Evolutionary conservation across 2,888 invertebrate species (phyloP), one percentile per base, ranked within the genome.

Genomic region (Ptychoptera contaminata): DNA sequence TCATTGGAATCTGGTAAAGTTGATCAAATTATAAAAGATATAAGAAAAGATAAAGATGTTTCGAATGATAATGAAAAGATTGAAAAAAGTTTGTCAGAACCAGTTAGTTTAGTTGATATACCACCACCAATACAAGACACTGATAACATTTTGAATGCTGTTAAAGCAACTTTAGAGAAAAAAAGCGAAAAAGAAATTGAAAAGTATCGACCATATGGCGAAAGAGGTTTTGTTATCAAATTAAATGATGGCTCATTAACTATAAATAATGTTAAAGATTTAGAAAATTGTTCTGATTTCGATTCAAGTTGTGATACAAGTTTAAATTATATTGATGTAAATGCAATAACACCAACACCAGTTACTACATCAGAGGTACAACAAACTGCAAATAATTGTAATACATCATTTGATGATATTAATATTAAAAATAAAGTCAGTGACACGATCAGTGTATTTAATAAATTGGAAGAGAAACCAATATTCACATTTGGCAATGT

Each of bases 301-400:
- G 65, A 65, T 48, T 65, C 65, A 2, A 66, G 66, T 44, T 66
- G 65, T 47, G 66, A 66, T 43, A 64, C 62, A 1, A 65, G 65
- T 35, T 51, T 65, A 5, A 65, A 66, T 41, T 66, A 66, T 45
- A 58, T 59, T 9, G 65, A 65, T 43, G 54, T 58, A 0, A 65
- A 65, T 52, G 46, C 49, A 43, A 15, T 36, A 45, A 16, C 14
- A 4, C 40, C 34, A 12, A 10, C n/a, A 32, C 30, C 10, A 40
- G 16, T 34, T n/a, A 1, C 15, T 5, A 34, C 34, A 23, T 31
- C 40, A 16, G 34, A 14, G 7, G 3, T 3, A 5, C 3, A 3
- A 23, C 3, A 7, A 3, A 23, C 4, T 23, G 23, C 7, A 23
- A 7, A 23, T 23, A 23, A 3, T 5, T 5, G 3, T 5, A 23